phyloP scores from a whole-genome alignment of 2,797 vertebrate species.

The Linurgus olivaceus region DNA sequence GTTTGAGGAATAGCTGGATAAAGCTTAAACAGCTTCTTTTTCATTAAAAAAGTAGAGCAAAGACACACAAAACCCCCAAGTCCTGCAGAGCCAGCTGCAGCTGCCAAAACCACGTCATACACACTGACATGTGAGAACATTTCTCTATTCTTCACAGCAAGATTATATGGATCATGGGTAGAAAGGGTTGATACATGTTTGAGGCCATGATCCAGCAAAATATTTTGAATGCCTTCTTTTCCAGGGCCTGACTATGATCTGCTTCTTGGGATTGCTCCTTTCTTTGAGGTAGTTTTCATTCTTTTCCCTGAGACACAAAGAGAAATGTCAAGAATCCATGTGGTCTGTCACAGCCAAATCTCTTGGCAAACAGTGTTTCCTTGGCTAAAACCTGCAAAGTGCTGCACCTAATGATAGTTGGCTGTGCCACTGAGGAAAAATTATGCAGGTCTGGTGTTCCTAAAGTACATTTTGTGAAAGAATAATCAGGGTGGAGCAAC shows the following conservation, averaged over 20 bases:
- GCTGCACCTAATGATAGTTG: not conserved
- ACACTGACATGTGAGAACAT: not conserved
- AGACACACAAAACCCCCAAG: not conserved
- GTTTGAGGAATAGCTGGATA: not conserved
- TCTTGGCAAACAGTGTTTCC: not conserved
- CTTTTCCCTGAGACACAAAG: not conserved
- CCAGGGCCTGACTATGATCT: not conserved
- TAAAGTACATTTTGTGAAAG: not conserved
- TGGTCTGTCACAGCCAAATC: not conserved
- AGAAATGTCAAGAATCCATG: not conserved
- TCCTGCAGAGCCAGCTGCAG: not conserved
- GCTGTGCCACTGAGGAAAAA: not conserved
- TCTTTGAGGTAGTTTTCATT: not conserved
- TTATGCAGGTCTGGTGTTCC: not conserved
- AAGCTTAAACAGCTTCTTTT: not conserved
- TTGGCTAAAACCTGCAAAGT: not conserved
- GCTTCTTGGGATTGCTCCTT: not conserved
- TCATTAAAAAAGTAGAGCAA: not conserved
- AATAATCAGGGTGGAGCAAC: not conserved
- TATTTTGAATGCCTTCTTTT: not conserved
- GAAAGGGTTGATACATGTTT: not conserved
- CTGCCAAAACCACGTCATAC: not conserved
- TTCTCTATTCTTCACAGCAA: not conserved
- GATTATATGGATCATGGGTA: not conserved
- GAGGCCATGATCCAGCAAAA: not conserved